These are phyloP conservation scores for Drosophila simulans DNA, from an alignment of 1,140 invertebrate species.

Conservation along the genomic window DNA sequence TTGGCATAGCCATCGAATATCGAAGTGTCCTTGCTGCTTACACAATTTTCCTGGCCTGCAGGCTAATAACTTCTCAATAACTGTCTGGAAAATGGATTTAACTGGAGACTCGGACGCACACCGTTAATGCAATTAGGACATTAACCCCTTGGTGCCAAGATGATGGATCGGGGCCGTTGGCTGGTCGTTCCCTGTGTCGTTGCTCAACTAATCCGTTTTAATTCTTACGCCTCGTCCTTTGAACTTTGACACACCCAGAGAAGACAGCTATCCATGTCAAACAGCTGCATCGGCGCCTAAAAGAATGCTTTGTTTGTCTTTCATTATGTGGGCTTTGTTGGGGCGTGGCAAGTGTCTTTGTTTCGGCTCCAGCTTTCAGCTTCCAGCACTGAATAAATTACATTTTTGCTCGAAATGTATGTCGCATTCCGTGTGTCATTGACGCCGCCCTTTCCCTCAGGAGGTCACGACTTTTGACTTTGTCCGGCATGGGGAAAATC, in stretches of 20 bases:
- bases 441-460: constrained; percentile 12
- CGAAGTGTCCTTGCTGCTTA: background rate
- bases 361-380: constrained; percentile 4
- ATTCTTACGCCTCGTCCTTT: constrained; percentile 63
- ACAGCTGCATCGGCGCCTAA: constrained; percentile 53
- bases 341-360: constrained; percentile 37
- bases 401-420: constrained; percentile 33
- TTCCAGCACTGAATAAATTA: constrained; percentile 39
- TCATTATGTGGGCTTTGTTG: constrained; percentile 57
- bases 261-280: constrained; percentile 23
- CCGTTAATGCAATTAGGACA: constrained; percentile 28
- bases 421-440: constrained; percentile 50
- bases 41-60: constrained; percentile 1
- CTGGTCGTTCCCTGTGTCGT: constrained; percentile 3
- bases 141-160: constrained; percentile 23
- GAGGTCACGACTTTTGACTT: constrained; percentile 31
- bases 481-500: constrained; percentile 12
- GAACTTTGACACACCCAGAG: constrained; percentile 52
- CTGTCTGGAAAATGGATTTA: constrained; percentile 30
- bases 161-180: constrained; percentile 28
- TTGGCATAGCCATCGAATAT: background rate
- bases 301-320: constrained; percentile 76
- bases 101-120: constrained; percentile 4
- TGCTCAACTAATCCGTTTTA: constrained; percentile 58
- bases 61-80: constrained; percentile 51